Percentiles rank a stretch among this genome's conserved stretches.
Conservation (phyloP, 1,140 invertebrate genomes). For the Drosophila suzukii region DNA sequence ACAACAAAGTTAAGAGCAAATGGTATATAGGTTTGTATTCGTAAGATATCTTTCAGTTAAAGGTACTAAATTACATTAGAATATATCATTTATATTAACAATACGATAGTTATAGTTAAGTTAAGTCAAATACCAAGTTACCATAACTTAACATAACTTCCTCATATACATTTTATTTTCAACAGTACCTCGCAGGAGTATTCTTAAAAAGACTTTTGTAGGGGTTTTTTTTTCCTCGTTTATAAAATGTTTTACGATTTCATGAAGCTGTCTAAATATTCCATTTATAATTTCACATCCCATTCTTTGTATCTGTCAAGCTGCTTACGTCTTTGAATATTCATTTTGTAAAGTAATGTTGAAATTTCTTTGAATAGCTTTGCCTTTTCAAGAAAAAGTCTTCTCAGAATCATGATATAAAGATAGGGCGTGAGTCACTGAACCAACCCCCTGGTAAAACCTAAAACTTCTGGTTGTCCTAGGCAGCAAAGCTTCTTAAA, state of each 20-base stretch:
- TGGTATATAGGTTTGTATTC: too few species aligned
- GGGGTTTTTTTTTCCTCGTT: neutral
- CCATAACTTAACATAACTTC: too few species aligned
- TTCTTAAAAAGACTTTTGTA: neutral
- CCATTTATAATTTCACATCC: slow-evolving; percentile 1
- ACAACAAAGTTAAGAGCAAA: neutral
- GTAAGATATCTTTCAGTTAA: too few species aligned
- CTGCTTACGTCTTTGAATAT: slow-evolving; percentile 13
- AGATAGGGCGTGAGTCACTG: slow-evolving; percentile 16
- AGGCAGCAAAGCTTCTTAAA: slow-evolving; percentile 28
- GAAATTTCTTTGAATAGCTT: slow-evolving; percentile 7
- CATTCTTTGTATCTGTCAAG: slow-evolving; percentile 1
- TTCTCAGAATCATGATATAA: neutral
- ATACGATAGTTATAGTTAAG: too few species aligned
- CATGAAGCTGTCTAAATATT: neutral
- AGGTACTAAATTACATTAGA: too few species aligned
- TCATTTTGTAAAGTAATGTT: neutral
- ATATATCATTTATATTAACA: too few species aligned
- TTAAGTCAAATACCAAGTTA: too few species aligned
- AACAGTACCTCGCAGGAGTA: neutral
- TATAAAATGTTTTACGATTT: neutral
- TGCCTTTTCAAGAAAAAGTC: slow-evolving; percentile 6
- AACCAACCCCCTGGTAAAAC: slow-evolving; percentile 7
- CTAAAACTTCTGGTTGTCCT: slow-evolving; percentile 22
- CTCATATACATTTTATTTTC: too few species aligned